phyloP scores from a whole-genome alignment of 2,797 vertebrate species.

The Myotis planiceps region DNA sequence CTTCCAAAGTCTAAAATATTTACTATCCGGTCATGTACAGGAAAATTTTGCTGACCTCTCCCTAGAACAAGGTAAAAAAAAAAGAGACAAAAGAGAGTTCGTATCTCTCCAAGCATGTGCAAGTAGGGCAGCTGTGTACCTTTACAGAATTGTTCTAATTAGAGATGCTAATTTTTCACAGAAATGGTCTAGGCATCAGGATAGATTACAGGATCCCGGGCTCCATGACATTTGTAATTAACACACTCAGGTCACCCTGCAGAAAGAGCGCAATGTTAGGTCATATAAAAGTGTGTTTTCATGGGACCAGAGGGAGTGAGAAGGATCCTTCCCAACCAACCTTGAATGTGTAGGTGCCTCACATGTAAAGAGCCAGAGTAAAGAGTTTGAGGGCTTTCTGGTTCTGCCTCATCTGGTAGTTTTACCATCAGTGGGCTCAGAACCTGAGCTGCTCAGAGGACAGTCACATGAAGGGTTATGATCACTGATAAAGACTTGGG shows the following conservation, averaged over 20 bases:
- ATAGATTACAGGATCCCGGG: background rate
- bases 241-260: background rate
- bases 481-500: background rate
- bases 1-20: constrained; percentile 9
- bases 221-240: background rate
- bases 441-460: background rate
- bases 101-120: background rate
- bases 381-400: background rate
- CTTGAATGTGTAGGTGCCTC: background rate
- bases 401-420: background rate
- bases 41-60: background rate
- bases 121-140: background rate
- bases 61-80: background rate
- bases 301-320: background rate
- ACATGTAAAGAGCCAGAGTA: background rate
- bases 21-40: background rate
- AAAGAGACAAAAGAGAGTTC: background rate
- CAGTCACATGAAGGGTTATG: background rate
- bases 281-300: background rate
- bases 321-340: background rate
- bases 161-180: background rate
- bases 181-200: background rate
- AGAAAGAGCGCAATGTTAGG: background rate
- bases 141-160: background rate
- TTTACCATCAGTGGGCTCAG: background rate